Conservation (phyloP, 2,113 vertebrate genomes). For the Sterna hirundo region DNA sequence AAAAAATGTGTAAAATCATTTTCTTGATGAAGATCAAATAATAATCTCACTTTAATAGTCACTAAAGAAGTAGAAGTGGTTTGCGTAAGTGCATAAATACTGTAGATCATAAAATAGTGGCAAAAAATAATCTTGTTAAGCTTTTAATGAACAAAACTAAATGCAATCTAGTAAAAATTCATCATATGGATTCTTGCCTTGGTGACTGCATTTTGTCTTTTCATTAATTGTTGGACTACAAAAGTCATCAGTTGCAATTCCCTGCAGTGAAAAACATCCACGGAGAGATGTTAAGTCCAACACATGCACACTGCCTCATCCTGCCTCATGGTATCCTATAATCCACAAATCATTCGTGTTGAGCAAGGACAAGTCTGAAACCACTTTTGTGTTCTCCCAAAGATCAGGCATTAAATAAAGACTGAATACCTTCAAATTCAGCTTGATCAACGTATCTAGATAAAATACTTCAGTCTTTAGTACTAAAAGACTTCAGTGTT, state of each 20-base stretch:
- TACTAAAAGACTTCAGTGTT: not conserved
- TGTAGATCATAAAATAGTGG: not conserved
- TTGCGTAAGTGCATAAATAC: not conserved
- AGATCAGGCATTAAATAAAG: not conserved
- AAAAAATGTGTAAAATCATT: not conserved
- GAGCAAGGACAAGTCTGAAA: not conserved
- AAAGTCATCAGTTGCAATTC: not conserved
- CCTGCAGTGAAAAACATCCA: not conserved
- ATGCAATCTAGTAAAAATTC: not conserved
- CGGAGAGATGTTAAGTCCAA: not conserved
- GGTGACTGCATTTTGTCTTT: not conserved
- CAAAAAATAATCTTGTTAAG: not conserved
- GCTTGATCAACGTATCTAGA: not conserved
- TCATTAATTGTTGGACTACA: not conserved
- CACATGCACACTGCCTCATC: not conserved
- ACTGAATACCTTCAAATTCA: not conserved
- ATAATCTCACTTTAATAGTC: not conserved
- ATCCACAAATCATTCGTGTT: not conserved
- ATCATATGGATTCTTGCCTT: not conserved
- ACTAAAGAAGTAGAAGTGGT: not conserved
- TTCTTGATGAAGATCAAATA: not conserved
- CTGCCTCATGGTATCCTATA: not conserved
- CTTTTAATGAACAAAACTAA: not conserved
- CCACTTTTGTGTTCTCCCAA: not conserved
- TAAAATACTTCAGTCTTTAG: not conserved